These are phyloP conservation scores for Dicyrtomina minuta DNA, from an alignment of 2,888 invertebrate genomes.

Conservation along the genomic window DNA sequence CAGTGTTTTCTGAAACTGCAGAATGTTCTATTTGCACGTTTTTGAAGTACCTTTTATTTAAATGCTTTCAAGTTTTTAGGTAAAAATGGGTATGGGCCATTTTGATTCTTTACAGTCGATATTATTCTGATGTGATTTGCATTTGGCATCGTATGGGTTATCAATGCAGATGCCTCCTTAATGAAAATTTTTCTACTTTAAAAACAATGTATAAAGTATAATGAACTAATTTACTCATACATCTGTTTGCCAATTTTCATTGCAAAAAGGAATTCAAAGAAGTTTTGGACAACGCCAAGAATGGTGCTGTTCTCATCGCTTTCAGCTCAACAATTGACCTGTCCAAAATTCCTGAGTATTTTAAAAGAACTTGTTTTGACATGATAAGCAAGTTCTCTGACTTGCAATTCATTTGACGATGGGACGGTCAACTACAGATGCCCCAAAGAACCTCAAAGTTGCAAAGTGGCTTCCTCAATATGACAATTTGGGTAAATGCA, in stretches of 20 bases:
- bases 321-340: constrained; percentile 47
- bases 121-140: too few relatives aligned
- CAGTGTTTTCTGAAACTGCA: too few relatives aligned
- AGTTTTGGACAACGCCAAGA: constrained; percentile 36
- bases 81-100: too few relatives aligned
- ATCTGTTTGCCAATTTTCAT: neutral
- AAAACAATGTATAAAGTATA: neutral
- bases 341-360: constrained; percentile 32
- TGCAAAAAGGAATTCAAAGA: constrained; percentile 34
- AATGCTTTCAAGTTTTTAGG: too few relatives aligned
- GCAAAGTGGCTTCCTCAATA: constrained; percentile 47
- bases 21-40: too few relatives aligned
- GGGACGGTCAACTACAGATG: constrained; percentile 38
- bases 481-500: constrained; percentile 40
- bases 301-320: constrained; percentile 46
- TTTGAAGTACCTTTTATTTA: too few relatives aligned
- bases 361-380: constrained; percentile 43
- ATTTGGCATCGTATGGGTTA: too few relatives aligned
- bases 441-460: constrained; percentile 37
- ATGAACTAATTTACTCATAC: neutral
- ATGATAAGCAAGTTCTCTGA: constrained; percentile 36
- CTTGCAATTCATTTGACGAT: constrained; percentile 41
- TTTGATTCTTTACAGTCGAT: too few relatives aligned
- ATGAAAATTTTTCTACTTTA: too few relatives aligned
- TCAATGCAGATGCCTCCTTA: too few relatives aligned